phyloP scores from a whole-genome alignment of 2,888 invertebrate genomes.

The Stegophylla sp. region DNA sequence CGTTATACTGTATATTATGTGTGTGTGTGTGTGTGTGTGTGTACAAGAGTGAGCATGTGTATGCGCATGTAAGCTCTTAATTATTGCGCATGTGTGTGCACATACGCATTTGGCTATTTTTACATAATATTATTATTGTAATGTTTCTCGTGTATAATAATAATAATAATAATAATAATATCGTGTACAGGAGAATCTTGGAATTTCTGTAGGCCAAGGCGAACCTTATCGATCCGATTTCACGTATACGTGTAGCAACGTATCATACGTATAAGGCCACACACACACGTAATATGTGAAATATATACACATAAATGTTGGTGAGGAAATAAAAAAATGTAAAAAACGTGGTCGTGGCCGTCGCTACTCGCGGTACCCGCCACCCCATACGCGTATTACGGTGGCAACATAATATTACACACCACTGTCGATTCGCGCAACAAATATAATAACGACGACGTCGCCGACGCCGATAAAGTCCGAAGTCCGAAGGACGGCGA shows the following conservation, averaged over 20 bases:
- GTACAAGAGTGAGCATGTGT: neutral
- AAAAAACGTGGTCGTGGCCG: neutral
- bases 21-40: neutral
- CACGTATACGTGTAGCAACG: neutral
- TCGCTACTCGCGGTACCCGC: neutral
- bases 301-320: no score
- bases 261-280: no score
- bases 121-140: neutral
- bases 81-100: neutral
- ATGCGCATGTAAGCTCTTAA: neutral
- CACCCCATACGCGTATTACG: neutral
- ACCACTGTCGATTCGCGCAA: neutral
- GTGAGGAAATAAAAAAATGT: neutral
- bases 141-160: neutral
- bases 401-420: neutral
- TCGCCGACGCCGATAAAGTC: neutral
- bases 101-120: neutral
- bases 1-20: slow-evolving; percentile 39
- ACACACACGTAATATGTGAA: no score
- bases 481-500: slow-evolving; percentile 19
- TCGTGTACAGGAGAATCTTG: no score
- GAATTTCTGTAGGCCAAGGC: slow-evolving; percentile 27
- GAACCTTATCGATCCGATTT: slow-evolving; percentile 1
- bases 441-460: neutral
- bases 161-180: no score